phyloP scores from a whole-genome alignment of 2,797 vertebrate species.

The Acanthiza pusilla region DNA sequence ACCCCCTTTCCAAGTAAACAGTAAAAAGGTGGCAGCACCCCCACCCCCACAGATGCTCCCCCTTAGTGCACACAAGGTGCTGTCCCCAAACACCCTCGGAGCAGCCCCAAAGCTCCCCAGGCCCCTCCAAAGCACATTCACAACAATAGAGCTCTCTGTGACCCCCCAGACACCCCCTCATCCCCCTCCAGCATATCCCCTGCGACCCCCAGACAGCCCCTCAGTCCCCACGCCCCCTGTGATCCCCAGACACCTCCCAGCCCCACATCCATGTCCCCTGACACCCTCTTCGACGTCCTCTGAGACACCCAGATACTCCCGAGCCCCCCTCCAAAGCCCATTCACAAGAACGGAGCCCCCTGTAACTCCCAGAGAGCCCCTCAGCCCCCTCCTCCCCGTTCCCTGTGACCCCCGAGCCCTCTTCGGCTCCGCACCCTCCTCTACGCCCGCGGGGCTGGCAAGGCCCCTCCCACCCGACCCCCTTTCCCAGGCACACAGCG shows the following conservation, averaged over 20 bases:
- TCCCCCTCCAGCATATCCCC: not conserved
- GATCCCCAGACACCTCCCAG: too few species aligned
- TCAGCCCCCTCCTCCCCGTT: too few species aligned
- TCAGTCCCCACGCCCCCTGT: too few species aligned
- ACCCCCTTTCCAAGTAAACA: rapidly evolving
- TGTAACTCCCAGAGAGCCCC: too few species aligned
- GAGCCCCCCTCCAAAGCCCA: not conserved
- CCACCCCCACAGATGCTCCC: rapidly evolving
- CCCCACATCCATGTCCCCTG: not conserved
- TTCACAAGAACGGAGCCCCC: not conserved
- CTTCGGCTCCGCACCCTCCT: not conserved
- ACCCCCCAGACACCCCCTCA: too few species aligned
- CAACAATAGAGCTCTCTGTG: rapidly evolving
- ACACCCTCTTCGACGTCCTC: not conserved
- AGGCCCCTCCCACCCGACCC: not conserved
- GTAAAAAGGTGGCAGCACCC: rapidly evolving
- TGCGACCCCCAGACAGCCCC: not conserved
- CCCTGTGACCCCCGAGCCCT: not conserved
- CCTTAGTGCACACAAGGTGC: rapidly evolving
- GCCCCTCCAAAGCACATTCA: not conserved
- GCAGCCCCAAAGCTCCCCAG: too few species aligned
- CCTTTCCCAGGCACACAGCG: not conserved
- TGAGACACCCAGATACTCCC: too few species aligned
- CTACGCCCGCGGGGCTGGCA: rapidly evolving
- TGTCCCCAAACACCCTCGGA: not conserved